These are phyloP conservation scores for Rhorus exstirpatorius DNA, from an alignment of 2,888 invertebrate genomes.

Conservation along the genomic window DNA sequence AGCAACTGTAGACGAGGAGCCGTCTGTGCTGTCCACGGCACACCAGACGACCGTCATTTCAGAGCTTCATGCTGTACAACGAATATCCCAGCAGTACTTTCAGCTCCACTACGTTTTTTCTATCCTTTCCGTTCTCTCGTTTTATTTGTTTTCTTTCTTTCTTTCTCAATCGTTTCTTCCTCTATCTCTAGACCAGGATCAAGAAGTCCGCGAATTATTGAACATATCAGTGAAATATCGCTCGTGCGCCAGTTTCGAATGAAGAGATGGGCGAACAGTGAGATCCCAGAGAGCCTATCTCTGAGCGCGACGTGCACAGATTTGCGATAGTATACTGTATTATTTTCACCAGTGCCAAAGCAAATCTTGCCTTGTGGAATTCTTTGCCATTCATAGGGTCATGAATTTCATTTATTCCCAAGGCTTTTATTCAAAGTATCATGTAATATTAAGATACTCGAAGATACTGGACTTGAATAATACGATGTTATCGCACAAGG, in stretches of 20 bases:
- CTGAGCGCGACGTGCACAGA: conserved; percentile 71
- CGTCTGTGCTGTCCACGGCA: conserved; percentile 47
- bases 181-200: conserved; percentile 23
- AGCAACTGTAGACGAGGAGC: conserved; percentile 58
- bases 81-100: conserved; percentile 41
- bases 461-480: background rate
- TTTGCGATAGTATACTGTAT: conserved; percentile 36
- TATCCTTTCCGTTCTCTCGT: conserved; percentile 32
- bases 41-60: conserved; percentile 48
- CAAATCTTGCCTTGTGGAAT: conserved; percentile 46
- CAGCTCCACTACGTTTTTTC: conserved; percentile 10
- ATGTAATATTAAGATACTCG: background rate
- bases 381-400: background rate
- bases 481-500: background rate
- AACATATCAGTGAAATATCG: conserved; percentile 78
- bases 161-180: conserved; percentile 26
- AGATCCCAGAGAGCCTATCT: conserved; percentile 23
- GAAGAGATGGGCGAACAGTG: conserved; percentile 4
- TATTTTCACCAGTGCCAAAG: background rate
- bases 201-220: conserved; percentile 78
- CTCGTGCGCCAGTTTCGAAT: conserved; percentile 45
- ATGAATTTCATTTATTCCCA: too few relatives aligned
- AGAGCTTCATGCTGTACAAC: conserved; percentile 54
- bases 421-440: too few relatives aligned
- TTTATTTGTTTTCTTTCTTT: conserved; percentile 24